phyloP scores from a whole-genome alignment of 1,140 invertebrate species.

The Tetranychus cinnabarinus region DNA sequence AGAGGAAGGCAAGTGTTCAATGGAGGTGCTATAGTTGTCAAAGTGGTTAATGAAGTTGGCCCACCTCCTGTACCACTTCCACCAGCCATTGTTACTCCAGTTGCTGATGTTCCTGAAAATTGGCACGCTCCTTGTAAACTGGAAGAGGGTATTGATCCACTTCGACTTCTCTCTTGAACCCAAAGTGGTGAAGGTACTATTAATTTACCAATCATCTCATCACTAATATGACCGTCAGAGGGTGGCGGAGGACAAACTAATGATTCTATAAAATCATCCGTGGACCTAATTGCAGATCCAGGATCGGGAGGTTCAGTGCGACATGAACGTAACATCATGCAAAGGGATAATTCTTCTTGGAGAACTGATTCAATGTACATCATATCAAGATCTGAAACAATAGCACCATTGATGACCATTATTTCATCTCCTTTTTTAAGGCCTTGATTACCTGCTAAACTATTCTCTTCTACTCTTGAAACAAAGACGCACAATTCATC shows the following conservation, averaged over 20 bases:
- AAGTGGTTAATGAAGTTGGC: background rate
- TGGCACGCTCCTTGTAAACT: background rate
- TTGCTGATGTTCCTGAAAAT: background rate
- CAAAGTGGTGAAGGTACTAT: slow-evolving; percentile 42
- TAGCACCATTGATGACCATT: slow-evolving; percentile 92
- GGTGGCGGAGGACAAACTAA: slow-evolving; percentile 74
- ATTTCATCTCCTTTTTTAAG: slow-evolving; percentile 93
- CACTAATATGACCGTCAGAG: slow-evolving; percentile 61
- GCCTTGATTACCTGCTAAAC: slow-evolving; percentile 80
- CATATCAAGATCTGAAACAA: slow-evolving; percentile 94
- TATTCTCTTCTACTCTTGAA: slow-evolving; percentile 63
- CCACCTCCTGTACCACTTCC: background rate
- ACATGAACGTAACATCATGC: slow-evolving; percentile 81
- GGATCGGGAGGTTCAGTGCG: slow-evolving; percentile 74
- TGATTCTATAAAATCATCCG: slow-evolving; percentile 77
- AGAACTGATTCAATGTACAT: slow-evolving; percentile 90
- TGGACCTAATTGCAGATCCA: slow-evolving; percentile 41
- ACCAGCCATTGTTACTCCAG: background rate
- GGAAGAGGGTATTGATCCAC: background rate
- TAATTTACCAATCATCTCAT: slow-evolving; percentile 81
- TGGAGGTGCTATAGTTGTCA: background rate
- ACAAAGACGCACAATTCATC: slow-evolving; percentile 92
- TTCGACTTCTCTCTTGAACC: slow-evolving; percentile 1
- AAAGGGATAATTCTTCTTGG: slow-evolving; percentile 79
- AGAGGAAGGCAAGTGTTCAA: background rate